phyloP scores from a whole-genome alignment of 1,140 invertebrate species.

The Drosophila kepulauana region DNA sequence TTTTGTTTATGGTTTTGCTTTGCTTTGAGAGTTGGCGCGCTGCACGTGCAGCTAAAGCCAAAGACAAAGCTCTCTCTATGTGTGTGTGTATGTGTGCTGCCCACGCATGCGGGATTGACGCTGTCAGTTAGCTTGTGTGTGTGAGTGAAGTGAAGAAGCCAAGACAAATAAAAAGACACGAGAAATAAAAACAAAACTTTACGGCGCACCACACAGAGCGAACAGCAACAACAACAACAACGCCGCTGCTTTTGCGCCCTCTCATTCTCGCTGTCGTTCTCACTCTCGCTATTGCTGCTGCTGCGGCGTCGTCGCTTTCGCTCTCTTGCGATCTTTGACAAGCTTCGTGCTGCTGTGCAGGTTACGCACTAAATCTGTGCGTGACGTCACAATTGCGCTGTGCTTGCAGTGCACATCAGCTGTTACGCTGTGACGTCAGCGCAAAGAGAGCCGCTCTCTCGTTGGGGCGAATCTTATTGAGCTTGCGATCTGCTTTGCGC shows the following conservation, averaged over 20 bases:
- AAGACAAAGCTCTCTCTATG: constrained; percentile 13
- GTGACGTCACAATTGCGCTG: constrained; percentile 1
- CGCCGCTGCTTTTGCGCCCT: constrained; percentile 24
- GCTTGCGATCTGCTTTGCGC: constrained; percentile 44
- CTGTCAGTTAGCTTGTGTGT: constrained; percentile 17
- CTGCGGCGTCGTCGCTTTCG: neutral
- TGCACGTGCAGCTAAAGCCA: constrained; percentile 66
- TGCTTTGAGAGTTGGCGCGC: constrained; percentile 18
- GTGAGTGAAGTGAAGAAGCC: constrained; percentile 60
- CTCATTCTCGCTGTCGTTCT: constrained; percentile 7
- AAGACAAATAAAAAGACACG: constrained; percentile 61
- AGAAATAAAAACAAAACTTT: constrained; percentile 58
- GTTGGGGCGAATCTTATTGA: neutral
- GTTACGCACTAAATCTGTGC: neutral
- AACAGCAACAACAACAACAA: constrained; percentile 2
- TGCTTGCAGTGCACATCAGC: neutral
- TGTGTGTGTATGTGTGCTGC: constrained; percentile 20
- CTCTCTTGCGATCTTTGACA: constrained; percentile 2
- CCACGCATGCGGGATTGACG: constrained; percentile 43
- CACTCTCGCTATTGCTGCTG: neutral
- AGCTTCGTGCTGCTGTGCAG: constrained; percentile 7
- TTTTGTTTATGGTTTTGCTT: constrained; percentile 44
- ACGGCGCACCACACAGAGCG: constrained; percentile 39
- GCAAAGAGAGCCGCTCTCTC: neutral
- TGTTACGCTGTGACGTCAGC: constrained; percentile 31